phyloP scores from a whole-genome alignment of 2,113 vertebrate species.

The Reinhardtius hippoglossoides region DNA sequence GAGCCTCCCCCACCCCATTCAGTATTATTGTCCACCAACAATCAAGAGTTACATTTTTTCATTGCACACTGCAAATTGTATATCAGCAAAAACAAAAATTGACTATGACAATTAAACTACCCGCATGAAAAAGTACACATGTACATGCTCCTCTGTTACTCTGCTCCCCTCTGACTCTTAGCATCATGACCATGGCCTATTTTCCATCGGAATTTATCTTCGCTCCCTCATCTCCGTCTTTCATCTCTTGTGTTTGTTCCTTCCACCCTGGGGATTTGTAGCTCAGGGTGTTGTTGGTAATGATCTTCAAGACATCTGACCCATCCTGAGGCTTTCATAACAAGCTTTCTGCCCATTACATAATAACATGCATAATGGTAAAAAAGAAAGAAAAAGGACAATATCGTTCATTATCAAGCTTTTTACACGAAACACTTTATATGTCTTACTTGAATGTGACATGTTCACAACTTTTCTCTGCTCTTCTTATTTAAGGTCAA shows the following conservation, averaged over 20 bases:
- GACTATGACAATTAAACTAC: conserved; percentile 47
- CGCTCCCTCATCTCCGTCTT: conserved; percentile 44
- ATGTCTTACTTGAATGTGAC: neutral
- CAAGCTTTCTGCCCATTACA: conserved; percentile 51
- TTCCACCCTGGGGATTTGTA: conserved; percentile 40
- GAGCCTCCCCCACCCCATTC: conserved; percentile 18
- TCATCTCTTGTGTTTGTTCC: conserved; percentile 51
- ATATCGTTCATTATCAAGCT: conserved; percentile 32
- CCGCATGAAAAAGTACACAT: conserved; percentile 34
- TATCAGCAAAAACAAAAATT: conserved; percentile 46
- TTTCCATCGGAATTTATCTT: conserved; percentile 45
- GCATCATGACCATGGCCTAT: conserved; percentile 41
- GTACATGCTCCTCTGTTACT: neutral
- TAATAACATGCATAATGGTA: conserved; percentile 43
- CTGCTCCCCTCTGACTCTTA: conserved; percentile 21
- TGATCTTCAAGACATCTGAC: conserved; percentile 59
- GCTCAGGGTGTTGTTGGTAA: conserved; percentile 53
- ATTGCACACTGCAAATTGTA: conserved; percentile 43
- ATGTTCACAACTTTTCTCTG: neutral
- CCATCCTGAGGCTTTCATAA: conserved; percentile 51
- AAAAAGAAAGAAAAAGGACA: neutral
- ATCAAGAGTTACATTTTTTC: conserved; percentile 43
- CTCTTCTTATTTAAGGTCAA: neutral
- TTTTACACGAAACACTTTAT: neutral
- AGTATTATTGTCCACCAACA: conserved; percentile 52